phyloP scores from a whole-genome alignment of 2,888 invertebrate species.

The Ephialtes manifestator region DNA sequence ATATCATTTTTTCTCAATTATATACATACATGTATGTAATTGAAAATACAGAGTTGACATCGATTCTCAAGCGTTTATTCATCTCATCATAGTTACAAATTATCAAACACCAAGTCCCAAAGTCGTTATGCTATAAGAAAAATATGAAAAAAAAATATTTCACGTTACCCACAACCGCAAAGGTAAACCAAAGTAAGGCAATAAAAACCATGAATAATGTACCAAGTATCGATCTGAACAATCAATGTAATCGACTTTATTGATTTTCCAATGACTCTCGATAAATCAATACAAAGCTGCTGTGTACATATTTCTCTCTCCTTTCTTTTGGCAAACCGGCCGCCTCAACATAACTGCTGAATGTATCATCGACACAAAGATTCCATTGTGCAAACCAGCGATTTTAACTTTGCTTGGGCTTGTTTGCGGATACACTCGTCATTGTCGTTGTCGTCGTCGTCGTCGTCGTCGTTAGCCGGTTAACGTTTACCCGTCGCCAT shows the following conservation, averaged over 20 bases:
- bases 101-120: too few species aligned
- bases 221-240: background rate
- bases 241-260: background rate
- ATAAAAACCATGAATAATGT: background rate
- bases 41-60: too few species aligned
- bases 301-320: background rate
- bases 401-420: conserved; percentile 23
- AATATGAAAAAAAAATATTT: too few species aligned
- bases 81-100: too few species aligned
- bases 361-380: conserved; percentile 29
- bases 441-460: background rate
- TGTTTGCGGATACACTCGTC: conserved; percentile 33
- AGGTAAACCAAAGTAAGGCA: background rate
- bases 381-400: conserved; percentile 39
- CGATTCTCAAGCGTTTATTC: too few species aligned
- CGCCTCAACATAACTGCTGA: background rate
- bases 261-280: background rate
- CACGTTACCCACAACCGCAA: background rate
- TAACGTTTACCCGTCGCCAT: conserved; percentile 19
- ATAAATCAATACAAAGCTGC: background rate
- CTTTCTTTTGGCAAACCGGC: background rate
- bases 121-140: too few species aligned
- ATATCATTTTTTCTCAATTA: too few species aligned
- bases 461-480: too few species aligned
- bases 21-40: too few species aligned